Evolutionary conservation across 2,113 vertebrate genomes (phyloP).

Genomic region (Mesembrinibis cayennensis): DNA sequence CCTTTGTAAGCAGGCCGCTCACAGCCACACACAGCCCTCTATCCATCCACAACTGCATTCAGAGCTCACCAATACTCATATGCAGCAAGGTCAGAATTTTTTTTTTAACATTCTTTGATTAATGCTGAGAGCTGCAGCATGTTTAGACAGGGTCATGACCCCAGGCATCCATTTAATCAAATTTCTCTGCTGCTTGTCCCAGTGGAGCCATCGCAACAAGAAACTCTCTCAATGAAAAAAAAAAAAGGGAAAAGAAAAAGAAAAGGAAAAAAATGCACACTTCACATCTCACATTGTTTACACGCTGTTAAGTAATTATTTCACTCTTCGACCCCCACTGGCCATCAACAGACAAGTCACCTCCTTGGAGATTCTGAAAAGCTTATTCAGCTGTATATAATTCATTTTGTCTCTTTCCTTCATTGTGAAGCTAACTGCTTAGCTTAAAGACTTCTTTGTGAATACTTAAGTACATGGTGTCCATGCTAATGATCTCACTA

Average conservation of each 20-base stretch:
- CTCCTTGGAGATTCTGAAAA: conserved; percentile 79
- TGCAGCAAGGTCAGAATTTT: conserved; percentile 80
- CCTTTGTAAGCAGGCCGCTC: conserved; percentile 30
- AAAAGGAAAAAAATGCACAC: conserved; percentile 62
- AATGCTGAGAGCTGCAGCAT: conserved; percentile 85
- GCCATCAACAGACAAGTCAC: conserved; percentile 78
- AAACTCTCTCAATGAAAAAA: conserved; percentile 76
- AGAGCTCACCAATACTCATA: conserved; percentile 63
- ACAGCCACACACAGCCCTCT: background rate
- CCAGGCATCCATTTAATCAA: conserved; percentile 90
- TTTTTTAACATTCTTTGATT: conserved; percentile 82
- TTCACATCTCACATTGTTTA: conserved; percentile 83
- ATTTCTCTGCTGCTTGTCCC: conserved; percentile 85
- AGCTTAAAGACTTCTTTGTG: conserved; percentile 79
- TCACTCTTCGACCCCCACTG: conserved; percentile 75
- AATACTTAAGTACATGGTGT: conserved; percentile 73
- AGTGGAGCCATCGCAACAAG: conserved; percentile 78
- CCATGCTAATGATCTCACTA: conserved; percentile 79
- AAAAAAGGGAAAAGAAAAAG: background rate
- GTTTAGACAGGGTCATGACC: conserved; percentile 86
- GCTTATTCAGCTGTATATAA: conserved; percentile 81
- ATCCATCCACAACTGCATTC: conserved; percentile 42
- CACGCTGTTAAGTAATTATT: conserved; percentile 88
- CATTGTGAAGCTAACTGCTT: conserved; percentile 69
- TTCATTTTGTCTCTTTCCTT: conserved; percentile 63